Evolutionary conservation across 2,113 vertebrate species (phyloP).

Genomic region (Gobiocypris rarus): DNA sequence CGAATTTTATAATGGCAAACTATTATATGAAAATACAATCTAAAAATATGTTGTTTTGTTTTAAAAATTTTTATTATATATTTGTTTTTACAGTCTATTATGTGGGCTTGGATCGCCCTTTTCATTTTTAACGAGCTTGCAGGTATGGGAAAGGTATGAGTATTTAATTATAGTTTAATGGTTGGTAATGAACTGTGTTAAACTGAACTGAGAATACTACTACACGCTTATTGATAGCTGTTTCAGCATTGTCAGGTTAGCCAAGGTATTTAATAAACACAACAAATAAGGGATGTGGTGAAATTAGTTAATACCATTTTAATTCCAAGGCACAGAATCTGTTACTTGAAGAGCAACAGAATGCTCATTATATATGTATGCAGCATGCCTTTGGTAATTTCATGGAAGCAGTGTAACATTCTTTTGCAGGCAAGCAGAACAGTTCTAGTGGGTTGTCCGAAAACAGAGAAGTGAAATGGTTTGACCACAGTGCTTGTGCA

Average conservation of each 20-base stretch:
- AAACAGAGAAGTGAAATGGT: background rate
- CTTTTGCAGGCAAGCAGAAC: background rate
- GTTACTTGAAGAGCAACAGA: background rate
- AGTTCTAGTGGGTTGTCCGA: background rate
- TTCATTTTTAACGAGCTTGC: background rate
- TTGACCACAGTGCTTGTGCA: background rate
- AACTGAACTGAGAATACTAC: background rate
- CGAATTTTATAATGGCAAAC: background rate
- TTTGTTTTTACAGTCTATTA: background rate
- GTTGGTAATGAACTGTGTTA: background rate
- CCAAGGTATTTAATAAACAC: background rate
- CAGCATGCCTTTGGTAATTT: background rate
- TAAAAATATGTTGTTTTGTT: background rate
- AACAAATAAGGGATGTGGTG: background rate
- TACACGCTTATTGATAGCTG: background rate
- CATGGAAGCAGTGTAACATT: background rate
- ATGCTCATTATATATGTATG: background rate
- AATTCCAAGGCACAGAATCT: background rate
- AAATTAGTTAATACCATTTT: background rate
- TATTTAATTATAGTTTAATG: background rate
- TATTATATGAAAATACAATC: background rate
- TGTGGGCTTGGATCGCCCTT: background rate
- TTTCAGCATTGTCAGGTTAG: background rate
- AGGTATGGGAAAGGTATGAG: background rate
- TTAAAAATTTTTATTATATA: background rate